Percentiles rank a stretch among this genome's conserved stretches.
Evolutionary conservation across 2,888 invertebrate species (phyloP).

Genomic region (Schizaphis graminum): DNA sequence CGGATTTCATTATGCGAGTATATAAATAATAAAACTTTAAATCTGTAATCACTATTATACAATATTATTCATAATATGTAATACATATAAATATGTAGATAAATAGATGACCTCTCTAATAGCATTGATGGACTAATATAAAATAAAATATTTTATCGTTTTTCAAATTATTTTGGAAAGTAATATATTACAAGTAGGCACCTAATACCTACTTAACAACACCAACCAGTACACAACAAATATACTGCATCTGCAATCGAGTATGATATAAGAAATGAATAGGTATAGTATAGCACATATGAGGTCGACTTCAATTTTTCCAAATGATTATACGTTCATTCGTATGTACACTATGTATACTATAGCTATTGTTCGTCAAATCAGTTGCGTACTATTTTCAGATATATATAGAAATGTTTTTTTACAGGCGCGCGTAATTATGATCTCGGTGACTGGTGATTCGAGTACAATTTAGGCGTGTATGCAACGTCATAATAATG

Average conservation of each 20-base stretch:
- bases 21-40: background rate
- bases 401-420: background rate
- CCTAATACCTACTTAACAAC: background rate
- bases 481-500: background rate
- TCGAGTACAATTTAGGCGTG: conserved; percentile 8
- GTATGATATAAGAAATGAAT: background rate
- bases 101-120: too few relatives aligned
- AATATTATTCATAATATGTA: background rate
- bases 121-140: background rate
- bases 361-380: background rate
- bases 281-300: background rate
- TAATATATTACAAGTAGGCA: background rate
- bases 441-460: background rate
- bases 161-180: background rate
- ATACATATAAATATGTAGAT: too few relatives aligned
- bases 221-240: background rate
- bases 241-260: background rate
- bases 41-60: background rate
- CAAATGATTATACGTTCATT: background rate
- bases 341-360: background rate
- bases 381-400: background rate
- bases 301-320: background rate
- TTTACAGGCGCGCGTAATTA: background rate
- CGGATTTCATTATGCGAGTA: background rate
- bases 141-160: background rate